phyloP scores from a whole-genome alignment of 1,140 invertebrate species.

The Ephestia elutella region DNA sequence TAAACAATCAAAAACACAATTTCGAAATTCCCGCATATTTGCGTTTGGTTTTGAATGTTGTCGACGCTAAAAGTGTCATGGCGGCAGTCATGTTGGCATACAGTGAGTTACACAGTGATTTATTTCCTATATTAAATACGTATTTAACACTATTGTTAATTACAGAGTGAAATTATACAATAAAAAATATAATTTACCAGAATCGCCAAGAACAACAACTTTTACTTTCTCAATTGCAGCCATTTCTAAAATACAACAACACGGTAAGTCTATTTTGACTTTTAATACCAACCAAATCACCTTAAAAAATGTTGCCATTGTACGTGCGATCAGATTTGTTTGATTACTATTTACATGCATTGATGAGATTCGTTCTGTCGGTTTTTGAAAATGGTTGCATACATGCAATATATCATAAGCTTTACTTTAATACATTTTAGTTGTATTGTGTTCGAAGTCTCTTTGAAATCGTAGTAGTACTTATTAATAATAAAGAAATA shows the following conservation, averaged over 20 bases:
- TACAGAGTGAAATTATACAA: background rate
- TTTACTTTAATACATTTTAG: no score
- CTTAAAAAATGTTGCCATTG: constrained; percentile 6
- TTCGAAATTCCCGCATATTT: background rate
- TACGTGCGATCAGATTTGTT: no score
- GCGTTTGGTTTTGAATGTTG: constrained; percentile 34
- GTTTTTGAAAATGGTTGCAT: no score
- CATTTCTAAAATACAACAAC: constrained; percentile 63
- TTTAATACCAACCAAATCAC: constrained; percentile 19
- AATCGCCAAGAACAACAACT: constrained; percentile 94
- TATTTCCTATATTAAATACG: background rate
- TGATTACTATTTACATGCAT: no score
- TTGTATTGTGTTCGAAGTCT: no score
- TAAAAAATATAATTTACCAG: constrained; percentile 76
- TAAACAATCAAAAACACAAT: background rate
- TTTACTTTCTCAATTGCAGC: constrained; percentile 90
- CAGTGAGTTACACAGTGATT: constrained; percentile 21
- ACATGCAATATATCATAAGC: no score
- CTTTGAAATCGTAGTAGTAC: no score
- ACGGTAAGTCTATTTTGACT: constrained; percentile 42
- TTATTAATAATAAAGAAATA: no score
- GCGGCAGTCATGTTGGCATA: constrained; percentile 50
- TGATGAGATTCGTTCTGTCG: no score
- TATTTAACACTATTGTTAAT: background rate
- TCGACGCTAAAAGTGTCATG: constrained; percentile 44